phyloP scores from a whole-genome alignment of 2,797 vertebrate genomes.

The Triplophysa yarkandensis region DNA sequence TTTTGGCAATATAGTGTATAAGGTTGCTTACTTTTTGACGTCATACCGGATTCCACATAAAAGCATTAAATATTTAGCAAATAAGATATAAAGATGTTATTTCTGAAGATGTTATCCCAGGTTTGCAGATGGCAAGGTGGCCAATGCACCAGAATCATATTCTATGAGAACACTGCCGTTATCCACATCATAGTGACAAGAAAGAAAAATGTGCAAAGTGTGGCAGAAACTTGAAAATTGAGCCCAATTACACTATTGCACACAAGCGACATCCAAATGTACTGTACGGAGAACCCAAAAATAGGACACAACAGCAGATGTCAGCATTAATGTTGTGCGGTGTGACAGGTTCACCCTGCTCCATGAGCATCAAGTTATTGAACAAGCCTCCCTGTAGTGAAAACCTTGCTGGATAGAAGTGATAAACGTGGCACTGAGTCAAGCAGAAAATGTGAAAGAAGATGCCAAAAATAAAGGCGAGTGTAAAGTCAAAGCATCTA shows the following conservation, averaged over 20 bases:
- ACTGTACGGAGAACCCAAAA: conserved; percentile 39
- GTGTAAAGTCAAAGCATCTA: conserved; percentile 33
- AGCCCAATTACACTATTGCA: conserved; percentile 58
- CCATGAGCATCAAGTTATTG: conserved; percentile 7
- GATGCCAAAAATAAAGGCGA: not conserved
- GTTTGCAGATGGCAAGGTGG: conserved; percentile 43
- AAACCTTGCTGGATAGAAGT: conserved; percentile 11
- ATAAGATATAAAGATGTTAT: too few relatives aligned
- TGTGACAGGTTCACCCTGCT: conserved; percentile 3
- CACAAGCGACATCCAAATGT: conserved; percentile 55
- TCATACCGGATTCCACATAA: too few relatives aligned
- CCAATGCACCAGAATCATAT: conserved; percentile 57
- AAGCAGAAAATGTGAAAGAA: conserved; percentile 19
- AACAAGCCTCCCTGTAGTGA: conserved; percentile 22
- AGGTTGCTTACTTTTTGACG: too few relatives aligned
- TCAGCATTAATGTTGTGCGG: conserved; percentile 34
- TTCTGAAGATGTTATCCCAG: too few relatives aligned
- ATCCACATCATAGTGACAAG: too few relatives aligned
- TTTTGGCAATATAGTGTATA: too few relatives aligned
- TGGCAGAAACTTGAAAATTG: conserved; percentile 52
- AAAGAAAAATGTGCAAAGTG: conserved; percentile 50
- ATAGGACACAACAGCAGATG: conserved; percentile 24
- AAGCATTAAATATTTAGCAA: too few relatives aligned
- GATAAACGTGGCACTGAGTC: conserved; percentile 9
- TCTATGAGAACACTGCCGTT: not conserved